Evolutionary conservation across 1,140 invertebrate genomes (phyloP).

Genomic region (Cryptotermes secundus): DNA sequence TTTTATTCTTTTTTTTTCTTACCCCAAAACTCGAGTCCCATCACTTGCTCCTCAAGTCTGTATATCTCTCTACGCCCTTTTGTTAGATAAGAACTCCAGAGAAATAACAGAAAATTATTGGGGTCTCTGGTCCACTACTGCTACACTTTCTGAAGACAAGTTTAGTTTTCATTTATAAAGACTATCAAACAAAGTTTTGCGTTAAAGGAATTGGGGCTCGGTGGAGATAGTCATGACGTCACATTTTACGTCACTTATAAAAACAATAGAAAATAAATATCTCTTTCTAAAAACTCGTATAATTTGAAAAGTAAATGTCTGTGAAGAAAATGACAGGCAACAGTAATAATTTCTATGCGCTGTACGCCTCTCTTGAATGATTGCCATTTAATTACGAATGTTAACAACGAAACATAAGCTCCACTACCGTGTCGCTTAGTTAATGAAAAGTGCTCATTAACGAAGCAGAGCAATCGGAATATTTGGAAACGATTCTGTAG

Average conservation of each 20-base stretch:
- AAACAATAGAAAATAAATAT: not conserved
- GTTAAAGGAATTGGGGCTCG: not conserved
- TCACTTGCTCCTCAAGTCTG: not conserved
- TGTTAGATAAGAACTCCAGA: not conserved
- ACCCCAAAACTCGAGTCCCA: too few relatives aligned
- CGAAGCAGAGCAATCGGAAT: not conserved
- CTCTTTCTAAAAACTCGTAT: not conserved
- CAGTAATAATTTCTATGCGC: not conserved
- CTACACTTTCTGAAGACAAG: not conserved
- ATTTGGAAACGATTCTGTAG: too few relatives aligned
- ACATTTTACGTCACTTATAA: not conserved
- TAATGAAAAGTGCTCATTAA: not conserved
- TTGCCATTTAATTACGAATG: not conserved
- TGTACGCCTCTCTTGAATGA: not conserved
- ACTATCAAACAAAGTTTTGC: not conserved
- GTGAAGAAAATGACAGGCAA: not conserved
- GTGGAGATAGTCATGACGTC: not conserved
- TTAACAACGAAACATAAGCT: too few relatives aligned
- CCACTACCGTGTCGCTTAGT: not conserved
- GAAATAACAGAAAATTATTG: slow-evolving; percentile 14
- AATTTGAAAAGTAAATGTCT: not conserved
- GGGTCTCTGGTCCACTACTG: not conserved
- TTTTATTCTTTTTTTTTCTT: too few relatives aligned
- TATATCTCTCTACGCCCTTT: not conserved
- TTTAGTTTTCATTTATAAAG: not conserved